Evolutionary conservation across 2,113 vertebrate species (phyloP), one percentile per base, ranked within the genome.

Genomic region (Psilopsiagon aurifrons): DNA sequence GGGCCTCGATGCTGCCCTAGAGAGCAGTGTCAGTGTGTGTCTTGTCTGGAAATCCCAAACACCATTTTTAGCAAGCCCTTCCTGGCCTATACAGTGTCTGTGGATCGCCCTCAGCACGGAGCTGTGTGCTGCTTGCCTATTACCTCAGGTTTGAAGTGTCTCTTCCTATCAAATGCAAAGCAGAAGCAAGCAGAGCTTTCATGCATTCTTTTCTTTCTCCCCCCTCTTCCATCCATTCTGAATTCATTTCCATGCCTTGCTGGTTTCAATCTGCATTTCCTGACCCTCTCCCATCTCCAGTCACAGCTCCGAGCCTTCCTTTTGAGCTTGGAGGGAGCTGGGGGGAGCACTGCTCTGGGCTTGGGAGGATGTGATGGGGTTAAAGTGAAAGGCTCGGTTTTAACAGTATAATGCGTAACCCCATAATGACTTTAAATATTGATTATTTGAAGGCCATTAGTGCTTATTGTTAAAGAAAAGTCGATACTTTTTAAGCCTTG

Each of bases 391-490:
- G 82, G 69, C 96, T 91, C 39, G 75, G 86, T 86, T 97, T 97
- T 97, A 97, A 97, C 97, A 77, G 95, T 93, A 93, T 97, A 97
- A 98, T 97, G 97, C 90, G 96, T 97, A 97, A 98, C 98, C 98
- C 98, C 98, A 96, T 98, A 99, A 98, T 98, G 98, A 99, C 98
- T 98, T 98, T 98, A 98, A 98, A 98, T 98, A 98, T 99, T 98
- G 99, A 99, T 99, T 99, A 99, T 99, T 98, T 98, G 98, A 98
- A 98, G 98, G 98, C 98, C 98, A 99, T 99, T 99, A 99, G 98
- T 98, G 98, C 98, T 98, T 98, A 99, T 99, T 99, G 98, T 99
- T 99, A 99, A 99, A 98, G 98, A 99, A 98, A 98, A 99, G 99
- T 99, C 98, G 96, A 99, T 99, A 98, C 98, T 98, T 98, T 98